These are phyloP conservation scores for Rhipidura dahli DNA, from an alignment of 2,113 vertebrate genomes.

Conservation along the genomic window DNA sequence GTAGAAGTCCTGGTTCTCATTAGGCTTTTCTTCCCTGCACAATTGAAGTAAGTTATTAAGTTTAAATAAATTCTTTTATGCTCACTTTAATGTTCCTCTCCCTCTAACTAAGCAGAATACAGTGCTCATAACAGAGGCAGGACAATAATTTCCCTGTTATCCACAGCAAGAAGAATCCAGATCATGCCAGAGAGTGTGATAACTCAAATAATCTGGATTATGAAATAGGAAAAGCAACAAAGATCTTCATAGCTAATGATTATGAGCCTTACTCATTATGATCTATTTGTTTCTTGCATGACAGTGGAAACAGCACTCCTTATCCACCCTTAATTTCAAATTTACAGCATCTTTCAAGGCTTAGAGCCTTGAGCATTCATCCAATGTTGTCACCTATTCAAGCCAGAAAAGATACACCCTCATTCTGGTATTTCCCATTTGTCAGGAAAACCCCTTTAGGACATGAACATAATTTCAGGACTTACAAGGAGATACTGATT, in stretches of 20 bases:
- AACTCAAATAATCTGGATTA: not conserved
- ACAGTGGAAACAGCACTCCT: not conserved
- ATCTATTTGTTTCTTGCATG: not conserved
- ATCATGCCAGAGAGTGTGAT: not conserved
- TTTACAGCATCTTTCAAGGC: not conserved
- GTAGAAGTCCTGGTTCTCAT: not conserved
- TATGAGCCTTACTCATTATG: not conserved
- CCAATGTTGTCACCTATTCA: not conserved
- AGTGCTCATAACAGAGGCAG: not conserved
- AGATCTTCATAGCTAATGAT: not conserved
- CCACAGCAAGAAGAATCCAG: not conserved
- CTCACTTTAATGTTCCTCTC: not conserved
- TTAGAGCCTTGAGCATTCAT: not conserved
- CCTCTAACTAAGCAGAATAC: not conserved
- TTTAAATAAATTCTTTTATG: not conserved
- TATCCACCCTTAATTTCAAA: not conserved
- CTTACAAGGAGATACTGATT: not conserved
- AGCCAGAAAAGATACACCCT: not conserved
- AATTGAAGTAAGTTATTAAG: not conserved
- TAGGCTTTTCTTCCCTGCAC: not conserved
- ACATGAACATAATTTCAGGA: not conserved
- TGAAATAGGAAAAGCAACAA: not conserved
- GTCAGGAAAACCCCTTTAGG: not conserved
- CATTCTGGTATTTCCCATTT: not conserved
- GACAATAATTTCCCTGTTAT: not conserved